phyloP scores from a whole-genome alignment of 2,113 vertebrate genomes.

The Phainopepla nitens region DNA sequence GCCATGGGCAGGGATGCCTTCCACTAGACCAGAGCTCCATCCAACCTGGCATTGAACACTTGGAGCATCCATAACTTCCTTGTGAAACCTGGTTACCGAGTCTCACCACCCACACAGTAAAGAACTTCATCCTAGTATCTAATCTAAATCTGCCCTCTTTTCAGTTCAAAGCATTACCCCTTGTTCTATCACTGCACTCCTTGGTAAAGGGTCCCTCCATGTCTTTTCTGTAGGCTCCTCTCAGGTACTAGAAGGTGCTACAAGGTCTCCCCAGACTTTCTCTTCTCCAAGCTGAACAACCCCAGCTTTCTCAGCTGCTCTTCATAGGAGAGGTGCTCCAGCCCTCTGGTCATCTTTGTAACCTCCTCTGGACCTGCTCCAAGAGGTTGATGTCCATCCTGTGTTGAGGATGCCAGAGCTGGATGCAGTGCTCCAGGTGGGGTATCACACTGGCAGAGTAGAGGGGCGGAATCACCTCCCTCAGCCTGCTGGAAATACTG shows the following conservation, averaged over 20 bases:
- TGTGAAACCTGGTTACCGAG: neutral
- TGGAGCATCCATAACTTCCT: neutral
- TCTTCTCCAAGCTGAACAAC: neutral
- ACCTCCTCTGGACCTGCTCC: neutral
- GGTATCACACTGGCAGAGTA: neutral
- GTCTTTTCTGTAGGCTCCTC: neutral
- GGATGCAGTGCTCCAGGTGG: neutral
- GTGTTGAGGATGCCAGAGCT: neutral
- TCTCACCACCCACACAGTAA: neutral
- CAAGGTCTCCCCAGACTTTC: neutral
- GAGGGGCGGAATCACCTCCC: neutral
- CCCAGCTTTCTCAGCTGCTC: neutral
- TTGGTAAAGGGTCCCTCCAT: neutral
- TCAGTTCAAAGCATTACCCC: neutral
- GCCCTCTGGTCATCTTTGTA: neutral
- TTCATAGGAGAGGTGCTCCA: neutral
- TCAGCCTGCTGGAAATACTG: neutral
- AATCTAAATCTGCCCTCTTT: neutral
- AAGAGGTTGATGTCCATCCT: neutral
- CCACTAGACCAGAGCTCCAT: neutral
- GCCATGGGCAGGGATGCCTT: neutral
- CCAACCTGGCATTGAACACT: neutral
- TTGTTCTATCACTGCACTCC: neutral
- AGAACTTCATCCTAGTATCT: neutral
- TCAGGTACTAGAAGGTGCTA: neutral